These are phyloP conservation scores for Bradypodion ventrale DNA, from an alignment of 2,797 vertebrate species.

Conservation along the genomic window DNA sequence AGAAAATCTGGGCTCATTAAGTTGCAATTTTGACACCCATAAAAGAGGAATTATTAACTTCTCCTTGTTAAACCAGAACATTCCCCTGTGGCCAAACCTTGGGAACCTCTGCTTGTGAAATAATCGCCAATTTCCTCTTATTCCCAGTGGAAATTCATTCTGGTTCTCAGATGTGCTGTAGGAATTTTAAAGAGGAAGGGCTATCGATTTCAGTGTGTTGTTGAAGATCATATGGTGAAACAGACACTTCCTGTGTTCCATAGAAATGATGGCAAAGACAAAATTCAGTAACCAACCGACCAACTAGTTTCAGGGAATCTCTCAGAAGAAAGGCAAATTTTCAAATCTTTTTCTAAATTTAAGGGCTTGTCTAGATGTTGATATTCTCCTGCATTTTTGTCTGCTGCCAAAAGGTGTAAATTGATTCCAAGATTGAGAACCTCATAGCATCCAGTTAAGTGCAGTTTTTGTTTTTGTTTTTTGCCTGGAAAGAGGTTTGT, in stretches of 20 bases:
- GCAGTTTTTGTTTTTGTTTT: too few species aligned
- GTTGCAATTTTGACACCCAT: conserved; percentile 16
- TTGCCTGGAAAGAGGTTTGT: too few species aligned
- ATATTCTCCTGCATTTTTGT: too few species aligned
- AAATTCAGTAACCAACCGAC: neutral
- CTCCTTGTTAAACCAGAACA: conserved; percentile 37
- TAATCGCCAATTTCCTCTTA: conserved; percentile 47
- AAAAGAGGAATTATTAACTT: conserved; percentile 48
- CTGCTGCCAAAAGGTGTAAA: too few species aligned
- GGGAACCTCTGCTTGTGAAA: conserved; percentile 46
- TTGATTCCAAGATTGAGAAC: too few species aligned
- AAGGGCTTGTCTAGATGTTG: too few species aligned
- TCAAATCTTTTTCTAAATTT: too few species aligned
- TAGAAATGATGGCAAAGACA: conserved; percentile 15
- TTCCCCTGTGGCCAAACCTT: conserved; percentile 40
- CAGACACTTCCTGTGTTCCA: conserved; percentile 7
- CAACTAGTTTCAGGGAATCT: conserved; percentile 16
- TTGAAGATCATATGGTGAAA: conserved; percentile 14
- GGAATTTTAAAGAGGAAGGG: conserved; percentile 46
- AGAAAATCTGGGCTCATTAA: conserved; percentile 15
- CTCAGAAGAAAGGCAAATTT: conserved; percentile 26
- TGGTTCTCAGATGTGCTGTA: conserved; percentile 1
- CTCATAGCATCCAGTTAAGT: too few species aligned
- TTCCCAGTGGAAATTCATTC: conserved; percentile 48
- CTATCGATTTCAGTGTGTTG: conserved; percentile 34